Evolutionary conservation across 2,888 invertebrate genomes (phyloP), one percentile per base, ranked within the genome.

Genomic region (Oegoconia quadripuncta): DNA sequence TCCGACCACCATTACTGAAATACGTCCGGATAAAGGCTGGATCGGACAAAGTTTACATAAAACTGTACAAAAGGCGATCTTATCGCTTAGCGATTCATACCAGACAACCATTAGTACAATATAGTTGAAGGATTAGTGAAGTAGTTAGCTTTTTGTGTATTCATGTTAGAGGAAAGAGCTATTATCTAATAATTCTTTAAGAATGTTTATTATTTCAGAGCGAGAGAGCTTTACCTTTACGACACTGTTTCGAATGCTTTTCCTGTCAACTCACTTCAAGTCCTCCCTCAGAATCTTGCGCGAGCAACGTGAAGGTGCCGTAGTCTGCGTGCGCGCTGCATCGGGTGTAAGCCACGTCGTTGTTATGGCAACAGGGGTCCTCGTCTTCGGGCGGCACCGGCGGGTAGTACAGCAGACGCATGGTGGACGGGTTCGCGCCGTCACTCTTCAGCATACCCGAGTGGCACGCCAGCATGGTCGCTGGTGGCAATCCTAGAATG

Each of bases 261-360:
- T 20, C 20, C 20, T 23, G 11, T 27, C n/a, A n/a, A n/a, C 27
- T 27, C 13, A 90, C 91, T 88, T 93, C 91, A 7, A 95, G 82
- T 1, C 94, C 94, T 11, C 94, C 93, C 54, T 93, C 93, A 26
- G 92, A 91, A 66, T 95, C 94, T 76, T 93, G 89, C 23, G 93
- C 89, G 28, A 94, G 80, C 43, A 95, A 79, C 11, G 94, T 94
- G 66, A 95, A 91, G 32, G 93, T 93, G 47, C 93, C 93, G 50
- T 91, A 92, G 72, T 95, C 94, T 15, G 92, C 90, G 66, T 93
- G 93, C 1, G 92, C 91, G 1, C 91, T 92, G 62, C 92, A 93
- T 25, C 93, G 88, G 26, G 91, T 91, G n/a, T n/a, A n/a, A 39
- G 72, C 66, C 44, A 67, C 61, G 11, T 57, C 67, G 47, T 74